Conservation (phyloP, 2,797 vertebrate species). For the Poeciliopsis turneri region DNA sequence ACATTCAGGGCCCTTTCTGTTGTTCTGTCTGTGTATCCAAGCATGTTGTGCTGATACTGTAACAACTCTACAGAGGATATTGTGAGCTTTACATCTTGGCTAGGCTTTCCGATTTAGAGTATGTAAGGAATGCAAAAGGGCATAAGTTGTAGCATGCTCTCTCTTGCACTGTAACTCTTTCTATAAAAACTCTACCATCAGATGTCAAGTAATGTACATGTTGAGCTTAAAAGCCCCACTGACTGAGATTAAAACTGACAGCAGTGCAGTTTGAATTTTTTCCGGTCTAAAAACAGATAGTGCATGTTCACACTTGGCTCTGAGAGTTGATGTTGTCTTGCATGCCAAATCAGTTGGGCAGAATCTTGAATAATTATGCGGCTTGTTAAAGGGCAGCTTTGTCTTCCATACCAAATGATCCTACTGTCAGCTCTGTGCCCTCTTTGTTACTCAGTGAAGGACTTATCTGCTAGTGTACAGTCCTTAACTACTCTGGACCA, state of each 20-base stretch:
- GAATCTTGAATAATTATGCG: slow-evolving; percentile 62
- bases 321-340: slow-evolving; percentile 39
- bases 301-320: slow-evolving; percentile 41
- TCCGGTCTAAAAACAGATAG: slow-evolving; percentile 17
- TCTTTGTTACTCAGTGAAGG: slow-evolving; percentile 58
- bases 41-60: slow-evolving; percentile 27
- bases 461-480: slow-evolving; percentile 67
- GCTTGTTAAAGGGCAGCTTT: slow-evolving; percentile 63
- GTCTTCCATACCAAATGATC: slow-evolving; percentile 53
- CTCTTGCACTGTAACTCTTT: slow-evolving; percentile 31
- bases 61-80: slow-evolving; percentile 59
- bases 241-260: slow-evolving; percentile 24
- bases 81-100: slow-evolving; percentile 55
- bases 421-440: slow-evolving; percentile 45
- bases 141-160: slow-evolving; percentile 72
- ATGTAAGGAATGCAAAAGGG: slow-evolving; percentile 77
- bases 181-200: slow-evolving; percentile 42
- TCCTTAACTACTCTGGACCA: slow-evolving; percentile 66
- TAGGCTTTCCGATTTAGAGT: slow-evolving; percentile 59
- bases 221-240: slow-evolving; percentile 1
- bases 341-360: slow-evolving; percentile 54
- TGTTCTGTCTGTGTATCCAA: slow-evolving; percentile 21
- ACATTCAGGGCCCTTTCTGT: not conserved
- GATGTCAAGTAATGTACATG: slow-evolving; percentile 44
- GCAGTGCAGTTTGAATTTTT: not conserved